A percentile compares a stretch with the other conserved stretches of the same genome.
phyloP scores from a whole-genome alignment of 2,113 vertebrate genomes.

The Acrocephalus arundinaceus region DNA sequence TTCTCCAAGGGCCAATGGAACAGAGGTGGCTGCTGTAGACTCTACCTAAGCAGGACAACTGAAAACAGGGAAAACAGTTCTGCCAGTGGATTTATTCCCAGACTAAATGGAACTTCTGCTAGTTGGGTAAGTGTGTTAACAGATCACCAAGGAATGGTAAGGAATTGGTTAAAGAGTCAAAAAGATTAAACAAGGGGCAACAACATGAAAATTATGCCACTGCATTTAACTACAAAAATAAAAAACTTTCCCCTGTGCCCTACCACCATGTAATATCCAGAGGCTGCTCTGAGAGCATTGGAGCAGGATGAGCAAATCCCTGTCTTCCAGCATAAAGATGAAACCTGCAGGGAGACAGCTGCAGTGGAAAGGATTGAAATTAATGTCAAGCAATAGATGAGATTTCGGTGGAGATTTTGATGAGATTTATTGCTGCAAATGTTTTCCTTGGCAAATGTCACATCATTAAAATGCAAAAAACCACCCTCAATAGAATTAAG shows the following conservation, averaged over 20 bases:
- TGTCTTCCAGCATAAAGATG: neutral
- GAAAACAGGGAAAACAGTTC: neutral
- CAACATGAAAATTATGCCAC: neutral
- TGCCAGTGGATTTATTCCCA: neutral
- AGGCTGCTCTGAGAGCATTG: neutral
- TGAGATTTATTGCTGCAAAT: conserved; percentile 44
- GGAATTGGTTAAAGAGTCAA: neutral
- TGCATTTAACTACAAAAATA: neutral
- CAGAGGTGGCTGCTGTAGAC: neutral
- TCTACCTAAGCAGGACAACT: neutral
- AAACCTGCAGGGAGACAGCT: conserved; percentile 1
- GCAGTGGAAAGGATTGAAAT: neutral
- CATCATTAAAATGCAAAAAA: neutral
- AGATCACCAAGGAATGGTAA: neutral
- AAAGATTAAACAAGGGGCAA: neutral
- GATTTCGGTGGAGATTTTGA: conserved; percentile 27
- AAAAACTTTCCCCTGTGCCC: neutral
- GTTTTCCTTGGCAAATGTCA: conserved; percentile 36
- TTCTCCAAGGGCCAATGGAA: neutral
- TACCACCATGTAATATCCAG: neutral
- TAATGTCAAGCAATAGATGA: conserved; percentile 40
- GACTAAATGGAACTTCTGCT: neutral
- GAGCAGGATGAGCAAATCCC: neutral
- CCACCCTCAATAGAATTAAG: neutral
- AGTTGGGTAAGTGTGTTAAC: neutral